A percentile compares a stretch with the other conserved stretches of the same genome.
Conservation (phyloP, 2,888 invertebrate genomes). For the Pilophorus perplexus region DNA sequence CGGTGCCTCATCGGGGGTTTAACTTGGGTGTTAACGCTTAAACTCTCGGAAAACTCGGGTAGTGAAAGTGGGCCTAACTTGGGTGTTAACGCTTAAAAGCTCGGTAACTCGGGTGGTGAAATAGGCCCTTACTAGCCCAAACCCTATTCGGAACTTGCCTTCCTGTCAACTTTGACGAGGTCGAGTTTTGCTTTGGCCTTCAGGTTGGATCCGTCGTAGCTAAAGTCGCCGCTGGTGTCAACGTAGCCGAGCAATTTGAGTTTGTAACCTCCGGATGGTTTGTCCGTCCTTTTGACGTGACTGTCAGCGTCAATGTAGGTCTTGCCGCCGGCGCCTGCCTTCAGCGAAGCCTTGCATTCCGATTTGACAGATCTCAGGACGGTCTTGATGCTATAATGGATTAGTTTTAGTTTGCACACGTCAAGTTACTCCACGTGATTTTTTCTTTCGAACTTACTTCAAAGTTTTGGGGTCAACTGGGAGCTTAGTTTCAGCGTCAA, state of each 20-base stretch:
- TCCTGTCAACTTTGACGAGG: conserved; percentile 53
- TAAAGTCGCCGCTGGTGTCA: conserved; percentile 63
- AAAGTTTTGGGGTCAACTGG: conserved; percentile 45
- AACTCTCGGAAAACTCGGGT: too few relatives aligned
- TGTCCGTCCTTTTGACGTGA: conserved; percentile 48
- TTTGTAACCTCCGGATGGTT: conserved; percentile 58
- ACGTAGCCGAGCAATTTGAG: conserved; percentile 62
- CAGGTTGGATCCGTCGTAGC: conserved; percentile 64
- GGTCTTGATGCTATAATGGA: conserved; percentile 25
- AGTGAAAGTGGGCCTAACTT: too few relatives aligned
- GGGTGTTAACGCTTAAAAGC: too few relatives aligned
- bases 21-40: too few relatives aligned
- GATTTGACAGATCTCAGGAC: conserved; percentile 41
- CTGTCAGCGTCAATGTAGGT: conserved; percentile 42
- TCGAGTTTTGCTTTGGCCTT: conserved; percentile 61
- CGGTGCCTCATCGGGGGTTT: too few relatives aligned
- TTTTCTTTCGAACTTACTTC: conserved; percentile 59
- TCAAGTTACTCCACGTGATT: too few relatives aligned
- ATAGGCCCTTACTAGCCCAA: too few relatives aligned
- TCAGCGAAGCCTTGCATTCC: conserved; percentile 50
- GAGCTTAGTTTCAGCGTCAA: conserved; percentile 46
- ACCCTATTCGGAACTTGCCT: conserved; percentile 44
- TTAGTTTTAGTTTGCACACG: too few relatives aligned
- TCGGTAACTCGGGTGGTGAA: too few relatives aligned
- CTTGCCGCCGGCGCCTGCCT: conserved; percentile 49